These are phyloP conservation scores for Oscheius sp. DNA, from an alignment of 2,888 invertebrate species.

Conservation along the genomic window DNA sequence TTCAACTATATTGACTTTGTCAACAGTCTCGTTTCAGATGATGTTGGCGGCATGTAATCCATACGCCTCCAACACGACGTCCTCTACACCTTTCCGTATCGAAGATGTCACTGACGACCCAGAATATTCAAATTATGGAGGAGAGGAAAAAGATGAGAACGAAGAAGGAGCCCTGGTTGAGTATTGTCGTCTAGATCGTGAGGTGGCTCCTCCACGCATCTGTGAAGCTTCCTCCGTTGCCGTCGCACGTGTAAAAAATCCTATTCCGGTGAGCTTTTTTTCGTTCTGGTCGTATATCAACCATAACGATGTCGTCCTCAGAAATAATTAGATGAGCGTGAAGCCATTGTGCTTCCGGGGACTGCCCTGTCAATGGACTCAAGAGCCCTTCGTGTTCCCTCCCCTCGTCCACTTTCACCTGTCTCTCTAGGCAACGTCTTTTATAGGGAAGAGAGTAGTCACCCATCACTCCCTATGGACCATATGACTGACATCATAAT, in stretches of 20 bases:
- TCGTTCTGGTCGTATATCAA: constrained; percentile 9
- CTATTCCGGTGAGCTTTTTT: constrained; percentile 12
- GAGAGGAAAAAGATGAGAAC: constrained; percentile 27
- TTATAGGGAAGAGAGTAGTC: no score
- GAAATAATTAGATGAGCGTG: constrained; percentile 30
- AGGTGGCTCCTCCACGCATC: constrained; percentile 18
- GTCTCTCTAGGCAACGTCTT: no score
- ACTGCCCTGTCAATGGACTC: neutral
- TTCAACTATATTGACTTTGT: no score
- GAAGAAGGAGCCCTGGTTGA: constrained; percentile 38
- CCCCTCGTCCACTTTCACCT: no score
- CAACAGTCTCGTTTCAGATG: constrained; percentile 23
- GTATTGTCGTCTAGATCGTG: constrained; percentile 35
- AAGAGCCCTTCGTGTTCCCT: neutral
- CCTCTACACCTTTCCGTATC: constrained; percentile 27
- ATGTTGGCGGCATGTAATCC: constrained; percentile 38
- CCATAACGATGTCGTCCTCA: constrained; percentile 17
- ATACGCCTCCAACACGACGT: constrained; percentile 22
- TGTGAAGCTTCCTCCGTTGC: constrained; percentile 29
- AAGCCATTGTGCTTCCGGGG: neutral
- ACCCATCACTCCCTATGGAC: neutral
- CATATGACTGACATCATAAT: constrained; percentile 5
- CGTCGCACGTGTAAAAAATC: constrained; percentile 14
- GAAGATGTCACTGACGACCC: constrained; percentile 42
- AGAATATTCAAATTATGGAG: constrained; percentile 34